These are phyloP conservation scores for Drosophila mettleri DNA, from an alignment of 2,888 invertebrate genomes.

Conservation along the genomic window DNA sequence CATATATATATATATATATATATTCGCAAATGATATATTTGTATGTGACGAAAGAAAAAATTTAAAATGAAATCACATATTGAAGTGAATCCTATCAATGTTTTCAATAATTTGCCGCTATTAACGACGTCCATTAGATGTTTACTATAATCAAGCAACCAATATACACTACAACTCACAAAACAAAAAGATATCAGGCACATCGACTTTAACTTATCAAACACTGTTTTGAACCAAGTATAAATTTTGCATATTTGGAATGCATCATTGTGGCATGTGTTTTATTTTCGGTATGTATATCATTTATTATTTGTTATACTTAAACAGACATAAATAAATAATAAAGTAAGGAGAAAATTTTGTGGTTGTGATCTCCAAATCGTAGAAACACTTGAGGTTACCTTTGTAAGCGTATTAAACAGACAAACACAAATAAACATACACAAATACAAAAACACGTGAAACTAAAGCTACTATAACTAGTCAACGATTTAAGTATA, in stretches of 20 bases:
- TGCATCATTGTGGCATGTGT: conserved; percentile 66
- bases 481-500: conserved; percentile 2
- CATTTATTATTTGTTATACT: conserved; percentile 5
- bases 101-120: conserved; percentile 51
- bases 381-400: conserved; percentile 23
- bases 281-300: conserved; percentile 72
- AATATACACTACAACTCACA: conserved; percentile 28
- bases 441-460: neutral
- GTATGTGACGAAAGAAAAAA: conserved; percentile 28
- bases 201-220: conserved; percentile 34
- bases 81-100: conserved; percentile 36
- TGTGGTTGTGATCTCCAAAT: conserved; percentile 56
- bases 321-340: conserved; percentile 4
- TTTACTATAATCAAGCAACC: conserved; percentile 35
- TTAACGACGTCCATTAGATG: conserved; percentile 61
- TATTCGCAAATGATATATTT: conserved; percentile 20
- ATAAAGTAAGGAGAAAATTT: conserved; percentile 16
- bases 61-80: conserved; percentile 35
- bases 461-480: conserved; percentile 9
- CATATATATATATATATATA: conserved; percentile 20
- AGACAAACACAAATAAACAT: conserved; percentile 3
- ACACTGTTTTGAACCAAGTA: conserved; percentile 20
- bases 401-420: conserved; percentile 16
- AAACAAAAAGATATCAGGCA: conserved; percentile 40
- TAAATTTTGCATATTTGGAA: conserved; percentile 59